Conservation (phyloP, 2,888 invertebrate species). For the Ferrisia virgata region DNA sequence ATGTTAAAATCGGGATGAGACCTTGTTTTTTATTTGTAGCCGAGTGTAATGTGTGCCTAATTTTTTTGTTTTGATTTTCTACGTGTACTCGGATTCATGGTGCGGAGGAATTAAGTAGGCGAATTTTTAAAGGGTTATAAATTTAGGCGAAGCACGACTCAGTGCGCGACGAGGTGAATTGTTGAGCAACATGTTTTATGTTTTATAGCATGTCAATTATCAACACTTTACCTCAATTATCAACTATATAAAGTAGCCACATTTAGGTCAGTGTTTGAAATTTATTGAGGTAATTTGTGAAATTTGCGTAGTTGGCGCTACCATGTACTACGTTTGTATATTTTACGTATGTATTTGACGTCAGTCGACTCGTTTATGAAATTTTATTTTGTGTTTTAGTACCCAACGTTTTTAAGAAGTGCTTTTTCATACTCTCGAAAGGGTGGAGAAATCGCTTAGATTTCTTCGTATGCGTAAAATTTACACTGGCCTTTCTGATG, state of each 20-base stretch:
- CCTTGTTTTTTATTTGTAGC: background rate
- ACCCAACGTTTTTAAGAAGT: no score
- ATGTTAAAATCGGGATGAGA: slow-evolving; percentile 9
- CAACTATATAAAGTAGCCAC: background rate
- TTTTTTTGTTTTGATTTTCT: no score
- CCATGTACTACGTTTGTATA: no score
- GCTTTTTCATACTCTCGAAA: no score
- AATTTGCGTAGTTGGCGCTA: no score
- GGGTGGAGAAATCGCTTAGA: no score
- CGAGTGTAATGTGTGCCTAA: background rate
- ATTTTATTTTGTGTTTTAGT: no score
- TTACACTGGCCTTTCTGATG: no score
- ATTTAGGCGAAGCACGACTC: background rate
- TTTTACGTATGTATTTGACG: no score
- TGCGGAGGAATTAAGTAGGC: background rate
- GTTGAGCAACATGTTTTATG: background rate
- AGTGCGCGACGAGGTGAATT: background rate
- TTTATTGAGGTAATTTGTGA: background rate
- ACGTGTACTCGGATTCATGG: no score
- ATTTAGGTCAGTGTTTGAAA: background rate
- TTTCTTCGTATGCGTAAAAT: no score
- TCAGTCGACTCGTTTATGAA: no score
- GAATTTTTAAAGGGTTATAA: background rate
- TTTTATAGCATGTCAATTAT: background rate
- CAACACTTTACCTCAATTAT: background rate